Conservation (phyloP, 2,113 vertebrate genomes). For the Sphyrna mokarran region DNA sequence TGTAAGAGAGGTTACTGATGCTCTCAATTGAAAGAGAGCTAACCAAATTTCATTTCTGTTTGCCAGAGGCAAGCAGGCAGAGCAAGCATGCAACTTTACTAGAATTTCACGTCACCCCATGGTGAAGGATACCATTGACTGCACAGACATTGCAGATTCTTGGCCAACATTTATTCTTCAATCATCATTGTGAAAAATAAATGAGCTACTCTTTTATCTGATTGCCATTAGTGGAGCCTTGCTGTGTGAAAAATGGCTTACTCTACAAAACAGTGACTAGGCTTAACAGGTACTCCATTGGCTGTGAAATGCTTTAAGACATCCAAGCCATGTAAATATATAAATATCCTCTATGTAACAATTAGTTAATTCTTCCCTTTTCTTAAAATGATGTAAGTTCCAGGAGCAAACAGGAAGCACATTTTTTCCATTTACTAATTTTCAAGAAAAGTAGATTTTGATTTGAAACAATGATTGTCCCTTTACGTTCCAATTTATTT, state of each 20-base stretch:
- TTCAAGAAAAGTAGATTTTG: neutral
- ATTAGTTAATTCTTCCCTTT: neutral
- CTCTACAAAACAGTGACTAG: neutral
- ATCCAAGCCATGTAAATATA: neutral
- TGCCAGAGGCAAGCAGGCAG: no score
- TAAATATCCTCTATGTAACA: neutral
- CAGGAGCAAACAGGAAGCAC: neutral
- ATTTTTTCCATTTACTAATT: neutral
- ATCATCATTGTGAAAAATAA: neutral
- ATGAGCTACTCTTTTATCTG: neutral
- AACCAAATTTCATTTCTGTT: no score
- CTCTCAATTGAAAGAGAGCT: no score
- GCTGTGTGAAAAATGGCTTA: neutral
- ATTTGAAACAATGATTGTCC: neutral
- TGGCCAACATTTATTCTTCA: neutral
- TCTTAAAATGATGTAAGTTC: neutral
- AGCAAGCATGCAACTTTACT: no score
- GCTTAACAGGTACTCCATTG: neutral
- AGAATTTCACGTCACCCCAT: no score
- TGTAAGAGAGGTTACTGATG: no score
- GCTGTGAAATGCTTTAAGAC: neutral
- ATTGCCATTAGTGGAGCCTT: neutral
- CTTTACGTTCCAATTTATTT: neutral
- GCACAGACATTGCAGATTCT: neutral
- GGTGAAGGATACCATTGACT: no score